phyloP scores from a whole-genome alignment of 2,113 vertebrate genomes.

The Chrysochloris asiatica region DNA sequence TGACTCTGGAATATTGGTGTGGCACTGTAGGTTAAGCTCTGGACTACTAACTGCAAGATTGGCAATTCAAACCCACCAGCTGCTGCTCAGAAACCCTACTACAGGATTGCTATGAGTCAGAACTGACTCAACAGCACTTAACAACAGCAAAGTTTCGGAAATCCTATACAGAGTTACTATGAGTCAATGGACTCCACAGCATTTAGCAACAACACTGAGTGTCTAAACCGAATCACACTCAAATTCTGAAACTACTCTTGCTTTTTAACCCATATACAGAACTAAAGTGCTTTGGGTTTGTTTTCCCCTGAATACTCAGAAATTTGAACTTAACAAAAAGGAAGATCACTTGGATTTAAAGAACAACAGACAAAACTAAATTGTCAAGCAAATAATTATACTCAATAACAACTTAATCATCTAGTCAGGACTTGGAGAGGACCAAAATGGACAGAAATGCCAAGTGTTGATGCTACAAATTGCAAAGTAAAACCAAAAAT shows the following conservation, averaged over 20 bases:
- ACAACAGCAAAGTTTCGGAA: too few species aligned
- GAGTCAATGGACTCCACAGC: too few species aligned
- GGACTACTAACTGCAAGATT: too few species aligned
- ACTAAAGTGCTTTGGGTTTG: not conserved
- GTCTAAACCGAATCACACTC: not conserved
- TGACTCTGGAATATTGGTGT: too few species aligned
- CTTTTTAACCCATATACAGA: not conserved
- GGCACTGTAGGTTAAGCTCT: too few species aligned
- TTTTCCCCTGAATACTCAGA: conserved; percentile 16
- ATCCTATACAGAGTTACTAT: too few species aligned
- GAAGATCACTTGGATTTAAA: not conserved
- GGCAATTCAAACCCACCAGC: too few species aligned
- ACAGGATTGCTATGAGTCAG: too few species aligned
- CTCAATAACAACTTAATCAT: not conserved
- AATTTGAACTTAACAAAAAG: conserved; percentile 18
- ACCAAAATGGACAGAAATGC: conserved; percentile 65
- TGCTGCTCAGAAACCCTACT: too few species aligned
- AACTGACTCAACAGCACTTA: too few species aligned
- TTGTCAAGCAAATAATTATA: conserved; percentile 24
- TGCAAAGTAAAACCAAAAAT: conserved; percentile 75
- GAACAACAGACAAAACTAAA: conserved; percentile 32
- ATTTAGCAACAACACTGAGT: too few species aligned
- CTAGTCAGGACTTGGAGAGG: conserved; percentile 28
- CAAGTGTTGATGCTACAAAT: not conserved
- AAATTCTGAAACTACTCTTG: conserved; percentile 24